Evolutionary conservation across 2,797 vertebrate species (phyloP).

Genomic region (Hozukius guyotensis): DNA sequence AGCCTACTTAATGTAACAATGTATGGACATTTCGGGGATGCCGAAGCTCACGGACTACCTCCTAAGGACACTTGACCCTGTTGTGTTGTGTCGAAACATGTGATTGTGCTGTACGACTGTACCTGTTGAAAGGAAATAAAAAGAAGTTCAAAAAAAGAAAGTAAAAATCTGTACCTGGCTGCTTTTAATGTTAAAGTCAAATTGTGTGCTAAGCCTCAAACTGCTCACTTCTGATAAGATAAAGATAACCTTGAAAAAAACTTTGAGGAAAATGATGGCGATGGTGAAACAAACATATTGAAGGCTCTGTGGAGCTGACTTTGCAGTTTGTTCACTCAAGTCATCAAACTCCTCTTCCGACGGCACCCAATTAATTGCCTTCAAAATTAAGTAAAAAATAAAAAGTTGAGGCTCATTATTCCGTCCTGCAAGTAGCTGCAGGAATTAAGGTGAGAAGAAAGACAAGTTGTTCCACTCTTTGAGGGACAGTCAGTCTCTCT

Average conservation of each 20-base stretch:
- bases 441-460: neutral
- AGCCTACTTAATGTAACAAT: too few relatives aligned
- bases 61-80: too few relatives aligned
- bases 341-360: neutral
- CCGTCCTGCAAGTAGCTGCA: neutral
- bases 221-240: neutral
- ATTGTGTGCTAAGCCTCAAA: neutral
- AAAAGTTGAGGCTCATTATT: constrained; percentile 16
- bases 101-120: too few relatives aligned
- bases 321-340: neutral
- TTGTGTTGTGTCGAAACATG: too few relatives aligned
- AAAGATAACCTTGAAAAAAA: neutral
- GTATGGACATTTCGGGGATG: too few relatives aligned
- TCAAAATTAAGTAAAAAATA: constrained; percentile 14
- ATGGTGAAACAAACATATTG: constrained; percentile 5
- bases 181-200: neutral
- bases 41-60: too few relatives aligned
- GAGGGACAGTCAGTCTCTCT: constrained; percentile 17
- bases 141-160: too few relatives aligned
- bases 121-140: too few relatives aligned
- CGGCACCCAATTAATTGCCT: neutral
- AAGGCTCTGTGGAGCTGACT: constrained; percentile 1
- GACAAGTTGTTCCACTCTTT: neutral
- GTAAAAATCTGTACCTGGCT: neutral
- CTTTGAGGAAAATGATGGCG: neutral